These are phyloP conservation scores for Tetraneura akinire DNA, from an alignment of 1,140 invertebrate species.

Conservation along the genomic window DNA sequence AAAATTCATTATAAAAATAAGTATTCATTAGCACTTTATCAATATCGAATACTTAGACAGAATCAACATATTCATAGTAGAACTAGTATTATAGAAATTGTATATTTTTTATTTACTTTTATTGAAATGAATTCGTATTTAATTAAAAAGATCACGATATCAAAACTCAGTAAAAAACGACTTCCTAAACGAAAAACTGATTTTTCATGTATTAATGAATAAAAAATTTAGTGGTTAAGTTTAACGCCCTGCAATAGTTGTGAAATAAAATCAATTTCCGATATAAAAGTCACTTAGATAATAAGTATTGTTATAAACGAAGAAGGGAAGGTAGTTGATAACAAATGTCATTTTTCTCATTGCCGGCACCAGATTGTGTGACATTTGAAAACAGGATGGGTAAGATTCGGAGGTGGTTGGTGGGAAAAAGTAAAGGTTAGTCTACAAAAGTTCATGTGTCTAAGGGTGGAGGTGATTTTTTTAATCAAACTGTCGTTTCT, in stretches of 20 bases:
- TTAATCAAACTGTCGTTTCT: conserved; percentile 50
- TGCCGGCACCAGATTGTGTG: conserved; percentile 11
- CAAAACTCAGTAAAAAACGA: background rate
- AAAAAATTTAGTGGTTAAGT: conserved; percentile 6
- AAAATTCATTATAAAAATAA: background rate
- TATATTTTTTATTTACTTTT: conserved; percentile 10
- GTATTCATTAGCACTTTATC: background rate
- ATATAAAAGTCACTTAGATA: conserved; percentile 30
- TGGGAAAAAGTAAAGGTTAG: conserved; percentile 12
- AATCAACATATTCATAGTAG: background rate
- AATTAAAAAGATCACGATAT: conserved; percentile 13
- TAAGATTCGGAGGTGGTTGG: too few species aligned
- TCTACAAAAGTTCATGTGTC: conserved; percentile 42
- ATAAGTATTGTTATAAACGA: conserved; percentile 32
- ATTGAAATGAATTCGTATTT: conserved; percentile 19
- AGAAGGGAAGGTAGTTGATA: conserved; percentile 26
- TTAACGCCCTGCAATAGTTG: background rate
- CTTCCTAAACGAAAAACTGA: background rate
- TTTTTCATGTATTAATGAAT: background rate
- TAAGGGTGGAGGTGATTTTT: background rate
- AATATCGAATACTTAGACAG: background rate
- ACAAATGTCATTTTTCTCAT: conserved; percentile 45
- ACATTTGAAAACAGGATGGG: background rate
- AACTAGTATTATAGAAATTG: background rate
- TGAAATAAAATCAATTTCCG: conserved; percentile 37